phyloP scores from a whole-genome alignment of 2,113 vertebrate species.

The Ciconia boyciana region DNA sequence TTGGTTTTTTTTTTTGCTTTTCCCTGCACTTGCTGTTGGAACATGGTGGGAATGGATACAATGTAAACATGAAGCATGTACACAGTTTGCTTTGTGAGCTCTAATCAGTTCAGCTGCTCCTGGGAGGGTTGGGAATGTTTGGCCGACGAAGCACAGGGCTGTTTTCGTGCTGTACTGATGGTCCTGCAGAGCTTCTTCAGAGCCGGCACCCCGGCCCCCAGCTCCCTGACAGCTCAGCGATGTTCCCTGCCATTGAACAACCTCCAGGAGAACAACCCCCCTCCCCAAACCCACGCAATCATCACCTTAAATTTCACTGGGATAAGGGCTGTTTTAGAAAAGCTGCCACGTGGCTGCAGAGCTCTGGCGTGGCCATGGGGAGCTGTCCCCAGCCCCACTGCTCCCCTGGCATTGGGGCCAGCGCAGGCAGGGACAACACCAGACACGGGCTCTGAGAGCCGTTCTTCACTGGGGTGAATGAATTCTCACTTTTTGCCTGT shows the following conservation, averaged over 20 bases:
- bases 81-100: neutral
- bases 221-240: neutral
- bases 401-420: neutral
- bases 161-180: rapidly evolving
- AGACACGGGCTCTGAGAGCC: rapidly evolving
- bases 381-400: neutral
- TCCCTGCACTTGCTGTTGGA: neutral
- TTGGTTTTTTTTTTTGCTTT: neutral
- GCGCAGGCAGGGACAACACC: too few relatives aligned
- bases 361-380: neutral
- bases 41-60: neutral
- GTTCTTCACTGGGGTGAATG: neutral
- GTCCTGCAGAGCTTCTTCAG: neutral
- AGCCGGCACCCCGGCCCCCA: rapidly evolving
- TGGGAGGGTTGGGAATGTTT: neutral
- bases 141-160: neutral
- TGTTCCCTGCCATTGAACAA: neutral
- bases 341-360: neutral
- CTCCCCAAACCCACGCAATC: neutral
- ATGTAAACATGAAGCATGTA: neutral
- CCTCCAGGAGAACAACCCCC: neutral
- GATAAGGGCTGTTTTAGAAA: neutral
- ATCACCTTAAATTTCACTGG: neutral
- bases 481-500: neutral
- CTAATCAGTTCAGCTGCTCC: neutral